Evolutionary conservation across 1,140 invertebrate genomes (phyloP).

Genomic region (Ladona fulva): DNA sequence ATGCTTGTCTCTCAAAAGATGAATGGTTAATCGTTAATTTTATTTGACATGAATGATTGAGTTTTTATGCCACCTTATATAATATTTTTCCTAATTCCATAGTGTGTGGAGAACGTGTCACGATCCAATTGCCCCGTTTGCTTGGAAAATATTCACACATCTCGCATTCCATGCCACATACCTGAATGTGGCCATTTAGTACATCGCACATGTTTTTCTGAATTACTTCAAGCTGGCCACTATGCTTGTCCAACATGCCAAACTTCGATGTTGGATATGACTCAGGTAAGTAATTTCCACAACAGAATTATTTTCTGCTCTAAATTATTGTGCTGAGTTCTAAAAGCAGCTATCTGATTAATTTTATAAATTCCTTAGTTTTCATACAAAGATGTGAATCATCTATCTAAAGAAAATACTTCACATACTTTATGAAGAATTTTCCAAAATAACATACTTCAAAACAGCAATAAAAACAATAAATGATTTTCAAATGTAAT

Average conservation of each 20-base stretch:
- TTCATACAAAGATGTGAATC: not conserved
- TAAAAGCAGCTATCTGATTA: too few species aligned
- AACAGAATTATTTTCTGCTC: too few species aligned
- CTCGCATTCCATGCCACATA: slow-evolving; percentile 74
- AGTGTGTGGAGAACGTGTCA: slow-evolving; percentile 83
- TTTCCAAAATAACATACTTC: too few species aligned
- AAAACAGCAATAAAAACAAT: too few species aligned
- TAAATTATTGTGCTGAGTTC: too few species aligned
- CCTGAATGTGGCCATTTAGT: slow-evolving; percentile 76
- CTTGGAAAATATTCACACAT: slow-evolving; percentile 80
- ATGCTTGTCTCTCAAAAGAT: too few species aligned
- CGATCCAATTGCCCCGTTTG: slow-evolving; percentile 79
- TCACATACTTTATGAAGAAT: too few species aligned
- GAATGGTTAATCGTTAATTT: too few species aligned
- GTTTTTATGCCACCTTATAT: not conserved
- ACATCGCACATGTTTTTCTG: slow-evolving; percentile 71
- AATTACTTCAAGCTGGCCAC: slow-evolving; percentile 63
- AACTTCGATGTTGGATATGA: slow-evolving; percentile 76
- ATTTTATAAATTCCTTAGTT: not conserved
- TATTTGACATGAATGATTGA: too few species aligned
- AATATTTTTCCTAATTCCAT: slow-evolving; percentile 15
- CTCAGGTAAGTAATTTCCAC: slow-evolving; percentile 37
- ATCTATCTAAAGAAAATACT: too few species aligned
- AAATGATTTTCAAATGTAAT: too few species aligned
- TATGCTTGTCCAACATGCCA: slow-evolving; percentile 82